These are phyloP conservation scores for Cephus nigrinus DNA, from an alignment of 2,888 invertebrate genomes.

Conservation along the genomic window DNA sequence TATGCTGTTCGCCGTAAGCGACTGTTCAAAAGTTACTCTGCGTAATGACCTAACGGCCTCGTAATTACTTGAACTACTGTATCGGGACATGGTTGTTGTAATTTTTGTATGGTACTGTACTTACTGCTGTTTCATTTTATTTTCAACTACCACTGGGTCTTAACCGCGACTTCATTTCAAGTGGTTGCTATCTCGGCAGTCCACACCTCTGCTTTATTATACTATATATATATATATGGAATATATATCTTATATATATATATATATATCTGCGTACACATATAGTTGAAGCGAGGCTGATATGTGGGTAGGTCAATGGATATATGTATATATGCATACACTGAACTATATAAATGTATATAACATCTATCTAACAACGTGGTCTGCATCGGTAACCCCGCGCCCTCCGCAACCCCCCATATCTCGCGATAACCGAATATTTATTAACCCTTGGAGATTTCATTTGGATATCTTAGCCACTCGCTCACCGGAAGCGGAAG, in stretches of 20 bases:
- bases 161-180: constrained; percentile 15
- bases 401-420: constrained; percentile 25
- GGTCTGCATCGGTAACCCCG: constrained; percentile 4
- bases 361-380: not conserved
- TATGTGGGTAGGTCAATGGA: constrained; percentile 6
- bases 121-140: not conserved
- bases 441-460: constrained; percentile 53
- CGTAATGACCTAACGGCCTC: no score
- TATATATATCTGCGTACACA: not conserved
- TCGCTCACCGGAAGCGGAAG: constrained; percentile 37
- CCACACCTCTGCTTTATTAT: constrained; percentile 46
- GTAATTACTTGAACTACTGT: no score
- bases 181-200: constrained; percentile 41
- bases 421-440: constrained; percentile 53
- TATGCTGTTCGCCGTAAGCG: not conserved
- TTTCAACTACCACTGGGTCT: not conserved
- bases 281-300: constrained; percentile 8
- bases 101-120: no score
- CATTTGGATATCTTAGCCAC: constrained; percentile 45
- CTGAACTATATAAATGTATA: constrained; percentile 3
- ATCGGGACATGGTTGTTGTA: no score
- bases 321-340: constrained; percentile 5
- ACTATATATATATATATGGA: constrained; percentile 22
- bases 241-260: no score
- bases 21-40: not conserved